phyloP scores from a whole-genome alignment of 2,888 invertebrate species.

The Drosophila mettleri region DNA sequence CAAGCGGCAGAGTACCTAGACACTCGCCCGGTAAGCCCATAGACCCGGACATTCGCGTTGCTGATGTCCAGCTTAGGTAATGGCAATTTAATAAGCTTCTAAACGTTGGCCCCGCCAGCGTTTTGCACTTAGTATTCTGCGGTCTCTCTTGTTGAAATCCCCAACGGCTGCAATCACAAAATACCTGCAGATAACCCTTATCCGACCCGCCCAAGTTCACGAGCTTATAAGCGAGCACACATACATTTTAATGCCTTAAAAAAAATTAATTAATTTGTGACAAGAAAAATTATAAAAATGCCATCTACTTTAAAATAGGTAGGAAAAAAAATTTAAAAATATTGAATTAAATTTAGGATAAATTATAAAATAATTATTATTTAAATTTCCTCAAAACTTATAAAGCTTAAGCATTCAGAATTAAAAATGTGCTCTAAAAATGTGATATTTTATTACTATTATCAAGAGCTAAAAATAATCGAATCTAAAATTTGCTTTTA shows the following conservation, averaged over 20 bases:
- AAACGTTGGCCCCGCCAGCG: conserved; percentile 47
- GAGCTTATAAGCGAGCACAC: neutral
- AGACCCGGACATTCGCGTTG: conserved; percentile 13
- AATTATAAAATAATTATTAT: too few species aligned
- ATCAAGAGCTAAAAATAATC: too few species aligned
- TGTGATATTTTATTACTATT: too few species aligned
- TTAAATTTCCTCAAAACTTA: too few species aligned
- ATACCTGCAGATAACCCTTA: conserved; percentile 12
- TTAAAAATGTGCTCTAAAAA: too few species aligned
- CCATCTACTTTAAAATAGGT: too few species aligned
- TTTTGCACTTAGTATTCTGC: conserved; percentile 17
- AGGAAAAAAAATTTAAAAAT: too few species aligned
- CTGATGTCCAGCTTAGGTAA: conserved; percentile 78
- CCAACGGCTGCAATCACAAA: conserved; percentile 17
- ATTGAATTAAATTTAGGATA: too few species aligned
- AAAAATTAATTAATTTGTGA: neutral
- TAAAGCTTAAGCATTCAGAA: too few species aligned
- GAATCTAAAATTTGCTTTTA: too few species aligned
- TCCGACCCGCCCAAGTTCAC: neutral
- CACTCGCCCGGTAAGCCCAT: conserved; percentile 2
- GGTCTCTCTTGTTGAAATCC: conserved; percentile 6
- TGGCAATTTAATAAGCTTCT: conserved; percentile 79
- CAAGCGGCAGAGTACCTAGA: neutral
- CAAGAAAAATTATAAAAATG: too few species aligned
- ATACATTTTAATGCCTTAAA: neutral